phyloP scores from a whole-genome alignment of 2,113 vertebrate genomes.

The Cynoglossus semilaevis region DNA sequence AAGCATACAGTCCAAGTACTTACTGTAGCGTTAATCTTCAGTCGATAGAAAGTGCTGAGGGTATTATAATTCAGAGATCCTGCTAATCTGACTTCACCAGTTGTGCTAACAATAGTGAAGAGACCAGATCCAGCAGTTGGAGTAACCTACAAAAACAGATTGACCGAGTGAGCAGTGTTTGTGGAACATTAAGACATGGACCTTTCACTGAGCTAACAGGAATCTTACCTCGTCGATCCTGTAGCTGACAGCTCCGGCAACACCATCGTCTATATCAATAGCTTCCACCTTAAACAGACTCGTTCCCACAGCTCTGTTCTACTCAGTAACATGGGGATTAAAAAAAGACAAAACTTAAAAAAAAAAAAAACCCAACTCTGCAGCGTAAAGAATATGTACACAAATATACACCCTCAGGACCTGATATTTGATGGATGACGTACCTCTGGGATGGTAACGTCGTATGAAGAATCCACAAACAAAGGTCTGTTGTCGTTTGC shows the following conservation, averaged over 20 bases:
- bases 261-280: conserved; percentile 42
- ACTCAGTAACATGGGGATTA: conserved; percentile 8
- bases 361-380: background rate
- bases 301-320: conserved; percentile 32
- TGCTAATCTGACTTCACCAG: conserved; percentile 68
- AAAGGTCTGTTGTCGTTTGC: conserved; percentile 80
- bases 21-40: conserved; percentile 72
- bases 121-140: conserved; percentile 49
- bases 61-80: conserved; percentile 73
- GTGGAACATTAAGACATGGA: background rate
- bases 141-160: conserved; percentile 65
- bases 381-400: too few species aligned
- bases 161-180: background rate
- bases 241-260: conserved; percentile 37
- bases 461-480: conserved; percentile 68
- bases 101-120: conserved; percentile 64
- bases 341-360: background rate
- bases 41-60: conserved; percentile 79
- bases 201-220: background rate
- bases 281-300: conserved; percentile 43
- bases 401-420: background rate
- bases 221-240: conserved; percentile 61
- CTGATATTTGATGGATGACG: conserved; percentile 17
- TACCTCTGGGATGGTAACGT: conserved; percentile 73
- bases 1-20: conserved; percentile 43